Evolutionary conservation across 2,113 vertebrate species (phyloP), one percentile per base, ranked within the genome.

Genomic region (Atherinomorus stipes): DNA sequence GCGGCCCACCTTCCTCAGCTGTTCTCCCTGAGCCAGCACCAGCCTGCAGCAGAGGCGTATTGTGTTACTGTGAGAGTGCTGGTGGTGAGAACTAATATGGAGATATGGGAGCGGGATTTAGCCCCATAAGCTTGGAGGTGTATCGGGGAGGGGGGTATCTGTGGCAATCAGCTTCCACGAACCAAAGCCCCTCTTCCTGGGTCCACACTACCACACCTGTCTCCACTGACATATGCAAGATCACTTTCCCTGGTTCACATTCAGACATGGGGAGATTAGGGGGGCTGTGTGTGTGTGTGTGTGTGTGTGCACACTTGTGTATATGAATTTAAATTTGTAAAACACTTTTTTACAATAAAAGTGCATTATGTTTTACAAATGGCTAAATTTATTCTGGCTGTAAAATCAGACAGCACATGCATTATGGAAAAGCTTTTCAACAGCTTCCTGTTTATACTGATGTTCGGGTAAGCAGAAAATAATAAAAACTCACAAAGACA

Each of bases 101-200:
- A 63, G 59, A n/a, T n/a, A n/a, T 71, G 60, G 70, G n/a, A n/a
- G n/a, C 69, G 69, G 68, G 77, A 83, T 83, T 83, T 74, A 77
- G 74, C 69, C 34, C 58, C n/a, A 65, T 69, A 81, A 71, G 80
- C 69, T 70, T 31, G 0, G 18, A 52, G 15, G 26, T 57, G 64
- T 26, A 63, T 71, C 42, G 31, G 31, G 28, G 28, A 7, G 28
- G 45, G 64, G 34, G 51, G 64, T 71, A 71, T 85, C 74, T 26
- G 71, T 77, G 72, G 79, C 64, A 40, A 74, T 80, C 19, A 11
- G 73, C 76, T 79, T 84, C 75, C 63, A 37, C 8, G 52, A 84
- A 76, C 40, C 44, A 80, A 89, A 87, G 76, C 83, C 73, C 28
- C 54, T 71, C 75, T 87, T 90, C 80, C 78, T 80, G 85, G 54